Evolutionary conservation across 2,888 invertebrate species (phyloP).

Genomic region (Lasius platythorax): DNA sequence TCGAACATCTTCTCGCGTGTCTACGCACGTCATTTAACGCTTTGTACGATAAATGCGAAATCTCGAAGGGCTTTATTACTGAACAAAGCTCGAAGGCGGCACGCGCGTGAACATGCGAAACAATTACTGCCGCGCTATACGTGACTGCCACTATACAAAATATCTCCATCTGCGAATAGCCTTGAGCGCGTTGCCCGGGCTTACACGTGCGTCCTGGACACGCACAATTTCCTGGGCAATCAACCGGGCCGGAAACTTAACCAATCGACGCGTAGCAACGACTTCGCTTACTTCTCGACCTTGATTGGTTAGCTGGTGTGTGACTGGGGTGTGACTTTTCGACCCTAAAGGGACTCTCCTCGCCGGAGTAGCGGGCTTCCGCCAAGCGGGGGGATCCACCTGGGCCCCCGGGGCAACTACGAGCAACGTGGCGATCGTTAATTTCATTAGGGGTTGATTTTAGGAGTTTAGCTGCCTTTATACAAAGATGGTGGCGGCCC

Average conservation of each 20-base stretch:
- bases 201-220: constrained; percentile 61
- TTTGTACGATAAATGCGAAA: background rate
- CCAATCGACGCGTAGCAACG: constrained; percentile 80
- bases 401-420: constrained; percentile 76
- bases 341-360: constrained; percentile 59
- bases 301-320: constrained; percentile 80
- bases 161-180: constrained; percentile 51
- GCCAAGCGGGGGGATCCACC: constrained; percentile 60
- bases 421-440: constrained; percentile 79
- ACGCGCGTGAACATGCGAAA: constrained; percentile 29
- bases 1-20: background rate
- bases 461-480: constrained; percentile 66
- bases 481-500: constrained; percentile 73
- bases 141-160: constrained; percentile 39
- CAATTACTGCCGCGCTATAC: constrained; percentile 34
- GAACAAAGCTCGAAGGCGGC: constrained; percentile 24
- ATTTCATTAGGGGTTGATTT: constrained; percentile 83
- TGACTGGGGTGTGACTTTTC: constrained; percentile 83
- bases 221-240: constrained; percentile 85
- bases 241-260: constrained; percentile 84
- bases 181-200: constrained; percentile 34
- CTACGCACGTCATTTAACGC: background rate
- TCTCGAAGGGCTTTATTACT: background rate
- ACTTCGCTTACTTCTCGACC: constrained; percentile 80
- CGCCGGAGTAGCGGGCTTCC: constrained; percentile 43